Evolutionary conservation across 2,113 vertebrate genomes (phyloP), one percentile per base, ranked within the genome.

Genomic region (Sarotherodon lohbergeri): DNA sequence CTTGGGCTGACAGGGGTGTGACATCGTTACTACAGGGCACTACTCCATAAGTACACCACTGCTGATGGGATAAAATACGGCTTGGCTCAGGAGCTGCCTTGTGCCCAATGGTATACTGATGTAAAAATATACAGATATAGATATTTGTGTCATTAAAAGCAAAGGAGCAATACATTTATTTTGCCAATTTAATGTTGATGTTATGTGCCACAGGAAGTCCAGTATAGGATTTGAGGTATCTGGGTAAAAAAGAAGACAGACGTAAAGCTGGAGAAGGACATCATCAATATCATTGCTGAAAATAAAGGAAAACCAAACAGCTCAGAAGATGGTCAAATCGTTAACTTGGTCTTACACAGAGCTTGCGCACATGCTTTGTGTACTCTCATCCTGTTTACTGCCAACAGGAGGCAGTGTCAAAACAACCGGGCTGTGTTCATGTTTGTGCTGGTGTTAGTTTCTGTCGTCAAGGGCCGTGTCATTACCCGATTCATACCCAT

Each of bases 21-120:
- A 93, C 93, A 92, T 89, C 27, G 85, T 90, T 86, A 88, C 89
- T 90, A 86, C 85, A 90, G 87, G 79, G 82, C 66, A 73, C 87
- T 87, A 76, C 84, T 92, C 82, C 80, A 68, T 41, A 34, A 83
- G 52, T 39, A 76, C 81, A 76, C 79, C 88, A 79, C 46, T 85
- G 85, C 6, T 46, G 48, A 48, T 43, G 19, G 55, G 66, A 85
- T 10, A 55, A 83, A 86, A 80, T 73, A 73, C 1, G 1, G 22
- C 27, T 32, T 22, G 22, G 54, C 48, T 82, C 29, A 7, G 7
- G 43, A 12, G 57, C 17, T 57, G 16, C n/a, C 8, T 52, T 10
- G 1, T 24, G 5, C 2, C 14, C 29, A 29, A 41, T 7, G 46
- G 5, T 48, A 78, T 32, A 32, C 16, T 78, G 71, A 5, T 78